A percentile compares a stretch with the other conserved stretches of the same genome.
Evolutionary conservation across 2,113 vertebrate genomes (phyloP).

Genomic region (Xiphophorus maculatus): DNA sequence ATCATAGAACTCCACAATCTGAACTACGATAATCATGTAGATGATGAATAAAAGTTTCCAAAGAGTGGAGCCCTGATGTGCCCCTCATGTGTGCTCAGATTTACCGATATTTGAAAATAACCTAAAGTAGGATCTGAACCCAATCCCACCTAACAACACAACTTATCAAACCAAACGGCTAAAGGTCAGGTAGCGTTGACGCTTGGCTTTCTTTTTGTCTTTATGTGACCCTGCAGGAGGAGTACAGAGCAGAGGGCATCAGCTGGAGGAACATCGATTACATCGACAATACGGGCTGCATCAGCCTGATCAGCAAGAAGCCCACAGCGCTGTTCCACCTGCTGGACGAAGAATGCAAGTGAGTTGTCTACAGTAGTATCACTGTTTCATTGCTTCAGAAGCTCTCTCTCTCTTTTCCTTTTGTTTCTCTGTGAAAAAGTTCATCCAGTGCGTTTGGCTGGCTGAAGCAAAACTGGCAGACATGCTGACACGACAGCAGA

Average conservation of each 20-base stretch:
- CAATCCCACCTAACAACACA: background rate
- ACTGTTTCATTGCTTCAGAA: constrained; percentile 8
- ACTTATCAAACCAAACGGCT: too few relatives aligned
- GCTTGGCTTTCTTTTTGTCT: constrained; percentile 4
- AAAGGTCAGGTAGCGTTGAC: background rate
- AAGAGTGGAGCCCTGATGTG: background rate
- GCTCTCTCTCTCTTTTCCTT: background rate
- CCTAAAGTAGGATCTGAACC: background rate
- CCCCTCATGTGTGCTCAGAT: too few relatives aligned
- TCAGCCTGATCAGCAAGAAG: constrained; percentile 98
- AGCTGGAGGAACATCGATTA: constrained; percentile 98
- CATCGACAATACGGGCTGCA: constrained; percentile 95
- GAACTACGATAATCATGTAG: background rate
- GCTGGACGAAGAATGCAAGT: constrained; percentile 99
- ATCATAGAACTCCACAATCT: background rate
- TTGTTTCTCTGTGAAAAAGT: constrained; percentile 2
- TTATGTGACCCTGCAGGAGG: constrained; percentile 83
- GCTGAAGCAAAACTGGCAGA: background rate
- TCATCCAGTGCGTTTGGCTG: background rate
- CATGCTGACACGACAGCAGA: background rate
- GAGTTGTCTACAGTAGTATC: constrained; percentile 68
- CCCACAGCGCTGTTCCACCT: constrained; percentile 96
- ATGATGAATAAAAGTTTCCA: background rate
- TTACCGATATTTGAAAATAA: too few relatives aligned
- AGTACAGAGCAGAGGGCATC: constrained; percentile 94